Percentiles rank a stretch among this genome's conserved stretches.
Conservation (phyloP, 1,140 invertebrate species). For the Hylyphantes graminicola region DNA sequence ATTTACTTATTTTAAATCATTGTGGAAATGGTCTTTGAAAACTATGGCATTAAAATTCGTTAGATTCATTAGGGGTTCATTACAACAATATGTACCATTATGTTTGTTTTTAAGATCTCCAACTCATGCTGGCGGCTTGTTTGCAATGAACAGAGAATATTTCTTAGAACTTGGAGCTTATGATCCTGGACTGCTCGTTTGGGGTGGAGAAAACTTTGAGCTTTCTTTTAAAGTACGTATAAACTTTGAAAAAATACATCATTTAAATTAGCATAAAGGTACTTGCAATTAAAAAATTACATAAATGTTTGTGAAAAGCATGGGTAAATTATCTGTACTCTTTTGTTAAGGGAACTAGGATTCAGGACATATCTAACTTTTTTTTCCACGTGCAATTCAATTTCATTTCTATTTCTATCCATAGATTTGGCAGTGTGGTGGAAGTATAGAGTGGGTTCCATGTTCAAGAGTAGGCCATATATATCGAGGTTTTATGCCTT, state of each 20-base stretch:
- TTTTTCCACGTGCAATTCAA: neutral
- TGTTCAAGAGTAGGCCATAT: conserved; percentile 98
- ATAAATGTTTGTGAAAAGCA: neutral
- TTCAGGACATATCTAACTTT: neutral
- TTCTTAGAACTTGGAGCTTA: conserved; percentile 96
- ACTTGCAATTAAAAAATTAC: too few species aligned
- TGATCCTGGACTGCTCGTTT: conserved; percentile 92
- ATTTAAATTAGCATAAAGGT: too few species aligned
- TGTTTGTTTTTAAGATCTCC: conserved; percentile 64
- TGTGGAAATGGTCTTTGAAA: neutral
- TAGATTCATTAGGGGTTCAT: neutral
- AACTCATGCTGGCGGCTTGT: conserved; percentile 82
- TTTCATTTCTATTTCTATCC: conserved; percentile 1
- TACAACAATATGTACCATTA: neutral
- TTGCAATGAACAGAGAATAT: conserved; percentile 96
- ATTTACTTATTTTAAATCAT: neutral
- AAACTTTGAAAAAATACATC: neutral
- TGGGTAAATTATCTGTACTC: neutral
- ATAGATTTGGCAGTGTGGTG: conserved; percentile 97
- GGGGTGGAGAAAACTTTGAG: conserved; percentile 97
- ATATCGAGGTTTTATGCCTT: conserved; percentile 97
- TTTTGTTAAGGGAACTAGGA: neutral
- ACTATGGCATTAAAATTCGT: neutral
- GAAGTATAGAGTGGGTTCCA: conserved; percentile 97
- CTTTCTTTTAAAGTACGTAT: conserved; percentile 87